These are phyloP conservation scores for Melipona bicolor DNA, from an alignment of 2,888 invertebrate species.

Conservation along the genomic window DNA sequence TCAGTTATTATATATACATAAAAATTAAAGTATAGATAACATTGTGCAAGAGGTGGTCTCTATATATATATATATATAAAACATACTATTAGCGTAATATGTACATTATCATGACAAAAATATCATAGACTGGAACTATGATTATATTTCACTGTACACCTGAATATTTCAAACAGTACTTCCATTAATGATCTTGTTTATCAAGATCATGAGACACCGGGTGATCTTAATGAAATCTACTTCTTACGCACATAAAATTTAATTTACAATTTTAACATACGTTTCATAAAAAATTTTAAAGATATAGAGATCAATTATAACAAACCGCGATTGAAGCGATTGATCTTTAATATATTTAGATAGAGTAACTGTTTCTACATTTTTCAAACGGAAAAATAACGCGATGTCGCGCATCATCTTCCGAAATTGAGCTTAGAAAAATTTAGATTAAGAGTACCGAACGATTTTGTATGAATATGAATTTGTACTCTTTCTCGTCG, in stretches of 20 bases:
- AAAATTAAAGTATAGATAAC: constrained; percentile 36
- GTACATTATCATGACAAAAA: constrained; percentile 32
- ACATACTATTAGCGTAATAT: constrained; percentile 38
- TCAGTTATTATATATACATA: constrained; percentile 45
- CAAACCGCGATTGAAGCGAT: background rate
- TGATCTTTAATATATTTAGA: constrained; percentile 6
- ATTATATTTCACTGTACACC: constrained; percentile 22
- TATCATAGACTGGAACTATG: constrained; percentile 47
- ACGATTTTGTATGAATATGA: constrained; percentile 56
- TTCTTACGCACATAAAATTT: constrained; percentile 35
- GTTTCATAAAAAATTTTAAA: background rate
- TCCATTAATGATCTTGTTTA: constrained; percentile 43
- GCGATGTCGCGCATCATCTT: constrained; percentile 48
- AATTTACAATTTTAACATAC: background rate
- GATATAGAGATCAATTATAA: background rate
- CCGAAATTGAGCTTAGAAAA: constrained; percentile 74
- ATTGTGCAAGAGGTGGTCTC: constrained; percentile 37
- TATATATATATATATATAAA: constrained; percentile 1
- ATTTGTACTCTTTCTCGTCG: constrained; percentile 55
- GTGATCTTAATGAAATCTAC: constrained; percentile 1
- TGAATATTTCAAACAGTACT: constrained; percentile 29
- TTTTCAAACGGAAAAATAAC: constrained; percentile 37
- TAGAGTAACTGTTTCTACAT: constrained; percentile 41
- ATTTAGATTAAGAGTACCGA: constrained; percentile 61
- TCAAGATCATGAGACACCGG: background rate